These are phyloP conservation scores for Pseudorhombus dupliciocellatus DNA, from an alignment of 2,113 vertebrate genomes.

Conservation along the genomic window DNA sequence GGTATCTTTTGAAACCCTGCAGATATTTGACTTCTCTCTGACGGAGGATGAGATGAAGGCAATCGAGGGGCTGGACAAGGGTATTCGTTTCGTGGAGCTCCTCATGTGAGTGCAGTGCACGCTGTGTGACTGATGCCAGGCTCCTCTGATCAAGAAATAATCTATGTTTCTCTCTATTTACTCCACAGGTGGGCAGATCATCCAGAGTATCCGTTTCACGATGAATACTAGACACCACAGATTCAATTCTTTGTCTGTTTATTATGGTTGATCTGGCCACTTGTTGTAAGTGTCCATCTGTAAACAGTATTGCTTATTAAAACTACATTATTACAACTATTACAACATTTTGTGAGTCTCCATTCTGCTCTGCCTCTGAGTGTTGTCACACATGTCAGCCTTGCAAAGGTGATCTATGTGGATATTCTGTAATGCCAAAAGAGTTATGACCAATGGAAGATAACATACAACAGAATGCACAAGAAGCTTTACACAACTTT, in stretches of 20 bases:
- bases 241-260: neutral
- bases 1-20: constrained; percentile 1
- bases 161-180: constrained; percentile 5
- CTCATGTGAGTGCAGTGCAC: constrained; percentile 85
- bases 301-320: too few species aligned
- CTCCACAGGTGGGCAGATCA: constrained; percentile 77
- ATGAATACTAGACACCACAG: constrained; percentile 64
- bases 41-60: constrained; percentile 89
- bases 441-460: too few species aligned
- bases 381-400: too few species aligned
- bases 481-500: constrained; percentile 97
- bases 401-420: too few species aligned
- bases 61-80: constrained; percentile 88
- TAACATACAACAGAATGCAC: constrained; percentile 42
- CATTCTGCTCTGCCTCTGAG: too few species aligned
- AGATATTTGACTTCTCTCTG: constrained; percentile 94
- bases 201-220: constrained; percentile 79
- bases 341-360: too few species aligned
- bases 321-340: too few species aligned
- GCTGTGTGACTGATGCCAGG: neutral
- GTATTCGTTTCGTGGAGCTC: constrained; percentile 88
- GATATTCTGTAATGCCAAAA: too few species aligned
- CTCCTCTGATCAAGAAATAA: neutral
- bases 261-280: too few species aligned
- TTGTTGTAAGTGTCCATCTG: too few species aligned